Evolutionary conservation across 2,113 vertebrate genomes (phyloP).

Genomic region (Narcine bancroftii): DNA sequence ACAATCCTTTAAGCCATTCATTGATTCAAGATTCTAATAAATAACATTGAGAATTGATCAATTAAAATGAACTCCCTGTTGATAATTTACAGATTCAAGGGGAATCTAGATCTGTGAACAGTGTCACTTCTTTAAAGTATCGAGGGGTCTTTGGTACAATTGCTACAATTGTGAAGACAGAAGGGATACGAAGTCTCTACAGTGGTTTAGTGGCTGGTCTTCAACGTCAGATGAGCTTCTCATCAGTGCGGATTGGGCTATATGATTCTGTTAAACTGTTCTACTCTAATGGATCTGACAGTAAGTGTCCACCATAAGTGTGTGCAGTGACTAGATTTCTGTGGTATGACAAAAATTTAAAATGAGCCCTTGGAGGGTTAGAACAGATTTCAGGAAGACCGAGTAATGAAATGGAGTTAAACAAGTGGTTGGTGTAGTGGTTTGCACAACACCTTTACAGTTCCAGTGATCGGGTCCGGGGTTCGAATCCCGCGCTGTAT

Average conservation of each 20-base stretch:
- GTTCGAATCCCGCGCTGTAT: too few relatives aligned
- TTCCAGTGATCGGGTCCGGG: too few relatives aligned
- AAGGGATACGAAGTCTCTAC: slow-evolving; percentile 65
- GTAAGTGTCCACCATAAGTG: slow-evolving; percentile 52
- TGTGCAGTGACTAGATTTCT: neutral
- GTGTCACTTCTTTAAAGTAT: slow-evolving; percentile 48
- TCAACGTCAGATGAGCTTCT: slow-evolving; percentile 72
- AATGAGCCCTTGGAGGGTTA: neutral
- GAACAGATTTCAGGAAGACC: neutral
- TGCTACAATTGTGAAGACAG: slow-evolving; percentile 64
- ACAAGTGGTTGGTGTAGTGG: too few relatives aligned
- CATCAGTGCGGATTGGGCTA: slow-evolving; percentile 64
- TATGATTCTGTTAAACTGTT: slow-evolving; percentile 72
- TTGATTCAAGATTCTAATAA: too few relatives aligned
- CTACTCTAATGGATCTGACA: slow-evolving; percentile 71
- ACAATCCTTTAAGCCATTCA: too few relatives aligned
- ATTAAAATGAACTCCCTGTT: neutral
- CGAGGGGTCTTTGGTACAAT: slow-evolving; percentile 68
- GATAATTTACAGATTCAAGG: slow-evolving; percentile 65
- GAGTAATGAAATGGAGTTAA: neutral
- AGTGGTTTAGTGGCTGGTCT: slow-evolving; percentile 69
- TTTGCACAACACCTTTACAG: too few relatives aligned
- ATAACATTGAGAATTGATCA: neutral
- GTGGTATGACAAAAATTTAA: neutral
- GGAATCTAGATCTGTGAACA: slow-evolving; percentile 49